Evolutionary conservation across 2,113 vertebrate genomes (phyloP).

Genomic region (Anhinga rufa): DNA sequence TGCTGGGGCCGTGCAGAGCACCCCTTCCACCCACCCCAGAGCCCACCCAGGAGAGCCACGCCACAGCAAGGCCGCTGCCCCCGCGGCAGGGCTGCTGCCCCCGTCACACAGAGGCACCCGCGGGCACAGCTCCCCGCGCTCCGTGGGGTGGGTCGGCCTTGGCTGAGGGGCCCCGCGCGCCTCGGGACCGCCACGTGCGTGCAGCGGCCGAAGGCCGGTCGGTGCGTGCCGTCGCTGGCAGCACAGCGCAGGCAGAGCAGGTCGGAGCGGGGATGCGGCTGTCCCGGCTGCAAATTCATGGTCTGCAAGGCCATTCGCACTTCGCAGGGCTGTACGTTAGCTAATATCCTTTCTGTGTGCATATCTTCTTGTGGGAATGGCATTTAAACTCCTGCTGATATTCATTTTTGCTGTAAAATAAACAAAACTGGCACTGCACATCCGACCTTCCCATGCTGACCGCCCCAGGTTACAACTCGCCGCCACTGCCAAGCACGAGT

Average conservation of each 20-base stretch:
- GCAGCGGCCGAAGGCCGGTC: no score
- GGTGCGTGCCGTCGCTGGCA: neutral
- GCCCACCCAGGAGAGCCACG: neutral
- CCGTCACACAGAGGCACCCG: neutral
- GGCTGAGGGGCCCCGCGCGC: no score
- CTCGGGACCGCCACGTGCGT: neutral
- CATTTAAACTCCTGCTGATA: no score
- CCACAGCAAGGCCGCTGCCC: neutral
- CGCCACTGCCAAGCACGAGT: fast-evolving
- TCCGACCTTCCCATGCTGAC: fast-evolving
- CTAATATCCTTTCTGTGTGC: neutral
- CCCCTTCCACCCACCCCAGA: neutral
- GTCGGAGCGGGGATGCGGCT: no score
- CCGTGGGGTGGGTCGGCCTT: neutral
- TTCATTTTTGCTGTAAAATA: neutral
- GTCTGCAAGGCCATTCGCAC: neutral
- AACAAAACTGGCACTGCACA: neutral
- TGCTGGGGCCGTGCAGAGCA: neutral
- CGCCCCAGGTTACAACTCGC: neutral
- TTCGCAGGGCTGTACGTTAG: neutral
- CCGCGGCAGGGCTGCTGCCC: neutral
- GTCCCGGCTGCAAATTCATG: neutral
- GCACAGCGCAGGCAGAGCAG: neutral
- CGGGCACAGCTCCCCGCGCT: neutral
- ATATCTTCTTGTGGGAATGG: neutral